phyloP scores from a whole-genome alignment of 2,797 vertebrate species.

The Gambelia wislizenii region DNA sequence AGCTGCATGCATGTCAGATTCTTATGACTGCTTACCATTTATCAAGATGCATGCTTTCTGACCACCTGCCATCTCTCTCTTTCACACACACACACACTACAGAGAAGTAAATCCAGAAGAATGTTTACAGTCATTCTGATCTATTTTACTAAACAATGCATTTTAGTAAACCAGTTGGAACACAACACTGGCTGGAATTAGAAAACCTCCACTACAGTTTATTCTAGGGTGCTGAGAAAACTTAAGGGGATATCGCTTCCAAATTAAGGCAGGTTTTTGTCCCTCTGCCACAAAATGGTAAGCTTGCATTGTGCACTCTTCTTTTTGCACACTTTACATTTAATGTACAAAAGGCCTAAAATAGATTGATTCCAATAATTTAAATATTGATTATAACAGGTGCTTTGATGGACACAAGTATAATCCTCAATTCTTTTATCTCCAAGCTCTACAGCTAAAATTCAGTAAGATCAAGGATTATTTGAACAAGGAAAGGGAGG shows the following conservation, averaged over 20 bases:
- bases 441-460: conserved; percentile 17
- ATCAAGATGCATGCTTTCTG: background rate
- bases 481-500: background rate
- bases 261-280: background rate
- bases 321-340: background rate
- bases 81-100: background rate
- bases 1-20: background rate
- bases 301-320: background rate
- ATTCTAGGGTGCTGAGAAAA: background rate
- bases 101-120: background rate
- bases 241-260: background rate
- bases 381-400: background rate
- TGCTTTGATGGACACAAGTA: background rate
- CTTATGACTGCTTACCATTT: background rate
- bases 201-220: background rate
- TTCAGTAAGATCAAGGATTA: background rate
- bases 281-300: background rate
- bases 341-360: background rate
- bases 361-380: background rate
- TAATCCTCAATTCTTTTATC: background rate
- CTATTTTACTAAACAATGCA: too few species aligned
- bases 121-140: conserved; percentile 1
- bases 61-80: background rate
- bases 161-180: conserved; percentile 22
- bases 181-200: conserved; percentile 29